Conservation (phyloP, 1,140 invertebrate genomes). For the Leptinotarsa lineolata region DNA sequence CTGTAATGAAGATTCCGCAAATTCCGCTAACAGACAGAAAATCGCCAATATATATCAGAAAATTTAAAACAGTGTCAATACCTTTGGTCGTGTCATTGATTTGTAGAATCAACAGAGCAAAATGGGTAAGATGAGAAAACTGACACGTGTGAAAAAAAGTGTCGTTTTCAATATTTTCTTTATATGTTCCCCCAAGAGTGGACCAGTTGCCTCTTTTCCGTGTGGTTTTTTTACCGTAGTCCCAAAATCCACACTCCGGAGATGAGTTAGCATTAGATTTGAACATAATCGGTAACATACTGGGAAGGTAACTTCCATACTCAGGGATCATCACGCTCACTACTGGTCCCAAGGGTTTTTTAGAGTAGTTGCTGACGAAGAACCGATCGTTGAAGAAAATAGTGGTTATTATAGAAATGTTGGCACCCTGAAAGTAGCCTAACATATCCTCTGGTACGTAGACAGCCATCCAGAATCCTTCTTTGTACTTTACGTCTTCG, state of each 20-base stretch:
- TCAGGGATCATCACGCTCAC: conserved; percentile 63
- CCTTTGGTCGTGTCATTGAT: conserved; percentile 21
- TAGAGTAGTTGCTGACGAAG: conserved; percentile 57
- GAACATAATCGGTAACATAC: conserved; percentile 59
- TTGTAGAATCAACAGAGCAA: conserved; percentile 60
- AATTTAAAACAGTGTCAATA: conserved; percentile 55
- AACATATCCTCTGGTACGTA: conserved; percentile 57
- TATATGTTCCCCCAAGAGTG: conserved; percentile 35
- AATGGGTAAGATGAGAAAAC: conserved; percentile 65
- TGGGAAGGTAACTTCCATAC: conserved; percentile 58
- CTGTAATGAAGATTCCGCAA: conserved; percentile 63
- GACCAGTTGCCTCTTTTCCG: conserved; percentile 56
- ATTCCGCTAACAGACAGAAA: conserved; percentile 63
- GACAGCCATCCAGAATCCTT: conserved; percentile 61
- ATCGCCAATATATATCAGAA: conserved; percentile 66
- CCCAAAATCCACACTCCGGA: conserved; percentile 63
- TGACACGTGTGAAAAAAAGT: conserved; percentile 59
- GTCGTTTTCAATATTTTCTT: conserved; percentile 41
- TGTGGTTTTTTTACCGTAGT: conserved; percentile 53
- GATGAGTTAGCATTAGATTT: conserved; percentile 48
- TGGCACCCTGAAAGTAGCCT: conserved; percentile 16
- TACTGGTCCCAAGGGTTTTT: conserved; percentile 54
- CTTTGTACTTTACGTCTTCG: conserved; percentile 52
- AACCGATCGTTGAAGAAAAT: conserved; percentile 62
- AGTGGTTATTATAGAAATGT: conserved; percentile 55